Evolutionary conservation across 2,888 invertebrate species (phyloP), one percentile per base, ranked within the genome.

Genomic region (Acleris emargana): DNA sequence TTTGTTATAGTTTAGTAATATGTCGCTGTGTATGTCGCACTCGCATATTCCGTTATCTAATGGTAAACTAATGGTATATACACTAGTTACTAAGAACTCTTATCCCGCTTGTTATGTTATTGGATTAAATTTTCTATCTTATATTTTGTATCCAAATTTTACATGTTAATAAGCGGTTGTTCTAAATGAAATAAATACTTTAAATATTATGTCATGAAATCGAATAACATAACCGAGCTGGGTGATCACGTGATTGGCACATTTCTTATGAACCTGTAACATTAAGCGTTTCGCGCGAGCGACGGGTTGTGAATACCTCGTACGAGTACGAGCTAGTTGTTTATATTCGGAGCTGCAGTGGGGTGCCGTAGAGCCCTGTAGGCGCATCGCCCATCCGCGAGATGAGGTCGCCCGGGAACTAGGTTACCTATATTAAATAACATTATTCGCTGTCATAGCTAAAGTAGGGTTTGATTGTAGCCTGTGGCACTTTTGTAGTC

Each of bases 261-360:
- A 79, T 83, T 87, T 89, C 88, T 88, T 89, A 89, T 89, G 88
- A 88, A 78, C 77, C 17, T 85, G 86, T 73, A 73, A 78, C 76
- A 66, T 60, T 86, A 87, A 83, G 84, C 77, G 80, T 82, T n/a
- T n/a, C n/a, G n/a, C 76, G 73, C 68, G 59, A 61, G 76, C 71
- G 77, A 75, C 77, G 81, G 86, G 87, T 87, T 87, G 87, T 87
- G 87, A 87, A 74, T 79, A 32, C 9, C 32, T 32, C 79, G 73
- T 72, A 69, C 72, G 76, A 76, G 72, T 64, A 64, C 47, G 58
- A 58, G 69, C 69, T 81, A 78, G 76, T 69, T 73, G 76, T 69
- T 73, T 72, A 73, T 51, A 50, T 58, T 64, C 78, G 81, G 76
- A 81, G 81, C 82, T 84, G 86, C 85, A 82, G 83, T 77, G 70